Conservation (phyloP, 1,140 invertebrate genomes). For the Aleiodes sp. region DNA sequence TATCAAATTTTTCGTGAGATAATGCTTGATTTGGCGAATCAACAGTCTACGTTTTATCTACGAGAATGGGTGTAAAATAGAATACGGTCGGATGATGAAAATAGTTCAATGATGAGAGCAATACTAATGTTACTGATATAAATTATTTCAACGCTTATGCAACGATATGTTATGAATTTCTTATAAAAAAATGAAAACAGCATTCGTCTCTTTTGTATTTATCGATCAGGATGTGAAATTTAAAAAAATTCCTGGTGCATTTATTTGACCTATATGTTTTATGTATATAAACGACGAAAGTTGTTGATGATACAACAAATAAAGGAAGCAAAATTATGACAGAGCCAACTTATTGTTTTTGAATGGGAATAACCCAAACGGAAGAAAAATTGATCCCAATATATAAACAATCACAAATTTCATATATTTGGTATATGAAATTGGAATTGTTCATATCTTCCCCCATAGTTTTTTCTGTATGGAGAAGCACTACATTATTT, state of each 20-base stretch:
- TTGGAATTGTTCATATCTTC: too few relatives aligned
- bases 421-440: too few relatives aligned
- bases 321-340: background rate
- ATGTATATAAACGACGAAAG: background rate
- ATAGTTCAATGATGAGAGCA: background rate
- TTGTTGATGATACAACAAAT: background rate
- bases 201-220: too few relatives aligned
- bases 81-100: constrained; percentile 23
- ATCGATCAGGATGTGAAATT: background rate
- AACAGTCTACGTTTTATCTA: constrained; percentile 15
- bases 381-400: too few relatives aligned
- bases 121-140: background rate
- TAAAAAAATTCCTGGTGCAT: background rate
- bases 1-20: background rate
- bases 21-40: constrained; percentile 18
- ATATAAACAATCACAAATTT: too few relatives aligned
- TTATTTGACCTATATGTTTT: background rate
- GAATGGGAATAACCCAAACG: background rate
- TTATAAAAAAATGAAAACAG: background rate
- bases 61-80: constrained; percentile 11
- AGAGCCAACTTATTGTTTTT: background rate
- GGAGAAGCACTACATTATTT: too few relatives aligned
- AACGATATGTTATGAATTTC: background rate
- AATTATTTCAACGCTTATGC: background rate
- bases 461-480: too few relatives aligned